These are phyloP conservation scores for Drosophila ohnishii DNA, from an alignment of 1,140 invertebrate genomes.

Conservation along the genomic window DNA sequence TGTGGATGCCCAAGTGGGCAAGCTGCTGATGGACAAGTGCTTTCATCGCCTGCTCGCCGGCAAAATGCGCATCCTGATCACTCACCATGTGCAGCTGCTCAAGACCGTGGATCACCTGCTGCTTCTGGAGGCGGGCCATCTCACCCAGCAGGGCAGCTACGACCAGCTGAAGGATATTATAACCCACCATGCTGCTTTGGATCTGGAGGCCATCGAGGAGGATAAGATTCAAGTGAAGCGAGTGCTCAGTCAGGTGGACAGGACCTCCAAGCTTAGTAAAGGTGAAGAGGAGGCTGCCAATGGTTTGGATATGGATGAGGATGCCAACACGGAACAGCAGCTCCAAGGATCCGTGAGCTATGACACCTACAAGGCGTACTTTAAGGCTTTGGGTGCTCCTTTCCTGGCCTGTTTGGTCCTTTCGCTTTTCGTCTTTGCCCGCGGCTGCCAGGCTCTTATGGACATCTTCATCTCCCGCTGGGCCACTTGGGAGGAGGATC, in stretches of 20 bases:
- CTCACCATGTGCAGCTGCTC: slow-evolving; percentile 94
- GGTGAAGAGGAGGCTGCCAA: not conserved
- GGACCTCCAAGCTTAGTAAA: slow-evolving; percentile 53
- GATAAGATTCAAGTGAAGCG: slow-evolving; percentile 61
- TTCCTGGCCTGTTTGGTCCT: slow-evolving; percentile 85
- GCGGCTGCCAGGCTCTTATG: slow-evolving; percentile 87
- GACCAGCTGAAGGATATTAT: slow-evolving; percentile 69
- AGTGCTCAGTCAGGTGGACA: slow-evolving; percentile 63
- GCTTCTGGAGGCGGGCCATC: slow-evolving; percentile 85
- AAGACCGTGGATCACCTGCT: slow-evolving; percentile 89
- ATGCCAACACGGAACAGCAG: slow-evolving; percentile 75
- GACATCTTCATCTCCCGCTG: slow-evolving; percentile 91
- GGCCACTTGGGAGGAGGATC: slow-evolving; percentile 70
- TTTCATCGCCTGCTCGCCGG: slow-evolving; percentile 87
- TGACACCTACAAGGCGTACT: slow-evolving; percentile 87
- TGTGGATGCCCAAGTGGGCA: slow-evolving; percentile 91
- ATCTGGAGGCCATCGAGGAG: slow-evolving; percentile 63
- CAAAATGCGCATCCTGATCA: slow-evolving; percentile 91
- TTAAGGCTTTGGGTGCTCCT: slow-evolving; percentile 87
- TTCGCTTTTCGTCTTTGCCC: slow-evolving; percentile 86
- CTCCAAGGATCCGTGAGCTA: slow-evolving; percentile 80
- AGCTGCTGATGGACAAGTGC: slow-evolving; percentile 89
- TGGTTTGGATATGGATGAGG: slow-evolving; percentile 7
- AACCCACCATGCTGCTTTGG: slow-evolving; percentile 52
- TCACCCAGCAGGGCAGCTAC: slow-evolving; percentile 79